Evolutionary conservation across 2,797 vertebrate species (phyloP), one percentile per base, ranked within the genome.

Genomic region (Mormyrops boulengeri): DNA sequence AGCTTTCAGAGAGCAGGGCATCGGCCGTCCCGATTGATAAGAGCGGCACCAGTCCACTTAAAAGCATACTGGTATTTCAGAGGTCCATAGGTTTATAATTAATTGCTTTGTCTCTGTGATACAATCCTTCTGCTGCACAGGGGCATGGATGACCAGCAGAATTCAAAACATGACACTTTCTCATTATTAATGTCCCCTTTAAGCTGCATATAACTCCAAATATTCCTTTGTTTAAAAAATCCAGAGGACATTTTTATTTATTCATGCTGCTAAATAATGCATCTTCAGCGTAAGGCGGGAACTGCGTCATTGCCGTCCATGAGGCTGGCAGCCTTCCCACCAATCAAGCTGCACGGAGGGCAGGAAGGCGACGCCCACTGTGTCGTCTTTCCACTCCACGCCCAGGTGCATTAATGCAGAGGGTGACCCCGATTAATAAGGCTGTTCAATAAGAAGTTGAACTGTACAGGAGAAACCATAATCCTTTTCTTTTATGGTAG

Each of bases 211-310:
- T 41, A 90, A 89, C 41, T 88, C 86, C 52, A 73, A 89, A 88
- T 53, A 47, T 88, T 50, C n/a, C 87, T 91, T 90, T 84, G 88
- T 92, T 92, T 87, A 62, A 88, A 85, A 85, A 90, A 88, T 89
- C 91, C 90, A 66, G 88, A 91, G 90, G 88, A 88, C 62, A 12
- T 84, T 62, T 91, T 92, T 90, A 91, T 91, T 91, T 92, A 92
- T 92, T 91, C 89, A 91, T 93, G 88, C 6, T 73, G 89, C 88
- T 82, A 91, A 93, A 93, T 92, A 93, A 93, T 93, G 89, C 50
- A 91, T 89, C 73, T 91, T 85, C 73, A 90, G 89, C 88, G 80
- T 41, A 57, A 86, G 52, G 89, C 88, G 50, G 89, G 89, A 88
- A 49, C 80, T 85, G 89, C 84, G 38, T 90, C 91, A 89, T 89